Evolutionary conservation across 2,888 invertebrate species (phyloP).

Genomic region (Apotomis turbidana): DNA sequence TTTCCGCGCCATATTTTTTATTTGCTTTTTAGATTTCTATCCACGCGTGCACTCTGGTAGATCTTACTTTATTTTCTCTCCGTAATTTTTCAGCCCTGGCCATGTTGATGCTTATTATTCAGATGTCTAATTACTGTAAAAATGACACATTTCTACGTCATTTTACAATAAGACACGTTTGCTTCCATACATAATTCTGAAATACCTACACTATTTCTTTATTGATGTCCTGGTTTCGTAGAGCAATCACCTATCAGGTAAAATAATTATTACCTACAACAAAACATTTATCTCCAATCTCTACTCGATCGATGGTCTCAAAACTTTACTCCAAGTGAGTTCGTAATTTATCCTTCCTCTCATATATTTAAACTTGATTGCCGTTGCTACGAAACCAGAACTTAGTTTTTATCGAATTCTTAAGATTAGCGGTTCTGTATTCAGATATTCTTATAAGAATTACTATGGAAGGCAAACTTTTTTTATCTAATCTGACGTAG

Average conservation of each 20-base stretch:
- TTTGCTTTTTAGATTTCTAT: conserved; percentile 29
- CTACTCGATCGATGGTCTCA: no score
- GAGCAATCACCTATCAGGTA: no score
- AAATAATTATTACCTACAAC: no score
- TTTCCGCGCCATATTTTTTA: conserved; percentile 1
- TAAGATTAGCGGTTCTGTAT: not conserved
- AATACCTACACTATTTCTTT: no score
- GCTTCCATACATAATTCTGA: not conserved
- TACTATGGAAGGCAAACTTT: not conserved
- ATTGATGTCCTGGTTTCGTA: no score
- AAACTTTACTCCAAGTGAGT: no score
- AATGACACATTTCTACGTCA: not conserved
- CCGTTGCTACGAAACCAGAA: no score
- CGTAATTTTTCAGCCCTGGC: not conserved
- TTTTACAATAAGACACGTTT: not conserved
- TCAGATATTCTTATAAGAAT: not conserved
- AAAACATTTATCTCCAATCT: no score
- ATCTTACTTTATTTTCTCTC: not conserved
- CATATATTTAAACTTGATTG: no score
- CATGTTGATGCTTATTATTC: conserved; percentile 1
- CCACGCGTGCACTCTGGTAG: not conserved
- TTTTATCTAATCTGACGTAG: not conserved
- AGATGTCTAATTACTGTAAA: not conserved
- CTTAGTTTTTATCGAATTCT: not conserved
- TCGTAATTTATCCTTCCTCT: no score